Evolutionary conservation across 2,113 vertebrate species (phyloP).

Genomic region (Python bivittatus): DNA sequence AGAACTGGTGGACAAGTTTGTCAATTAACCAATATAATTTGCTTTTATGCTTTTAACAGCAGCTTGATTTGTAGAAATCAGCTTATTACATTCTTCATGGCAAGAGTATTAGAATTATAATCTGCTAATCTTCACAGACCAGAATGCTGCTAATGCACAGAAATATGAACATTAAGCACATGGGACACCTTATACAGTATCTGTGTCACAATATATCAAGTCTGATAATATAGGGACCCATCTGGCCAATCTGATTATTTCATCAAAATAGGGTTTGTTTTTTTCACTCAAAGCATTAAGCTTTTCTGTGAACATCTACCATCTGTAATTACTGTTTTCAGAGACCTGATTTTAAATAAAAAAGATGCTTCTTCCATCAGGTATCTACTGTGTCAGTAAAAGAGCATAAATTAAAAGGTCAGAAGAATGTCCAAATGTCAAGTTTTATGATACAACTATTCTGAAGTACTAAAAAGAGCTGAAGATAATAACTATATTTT

Average conservation of each 20-base stretch:
- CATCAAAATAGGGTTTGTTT: neutral
- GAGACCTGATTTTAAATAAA: constrained; percentile 17
- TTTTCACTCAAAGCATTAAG: constrained; percentile 1
- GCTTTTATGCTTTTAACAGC: neutral
- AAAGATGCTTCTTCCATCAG: neutral
- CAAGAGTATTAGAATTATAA: neutral
- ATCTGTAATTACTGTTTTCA: constrained; percentile 10
- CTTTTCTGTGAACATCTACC: neutral
- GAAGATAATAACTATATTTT: neutral
- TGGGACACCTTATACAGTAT: neutral
- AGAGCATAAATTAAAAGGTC: constrained; percentile 22
- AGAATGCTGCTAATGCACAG: neutral
- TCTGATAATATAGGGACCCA: neutral
- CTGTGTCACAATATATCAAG: neutral
- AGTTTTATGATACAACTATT: neutral
- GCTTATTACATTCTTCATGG: neutral
- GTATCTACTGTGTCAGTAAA: neutral
- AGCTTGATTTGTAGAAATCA: neutral
- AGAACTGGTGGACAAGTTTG: neutral
- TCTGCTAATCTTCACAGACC: neutral
- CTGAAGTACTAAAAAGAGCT: neutral
- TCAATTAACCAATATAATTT: neutral
- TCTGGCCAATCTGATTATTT: constrained; percentile 5
- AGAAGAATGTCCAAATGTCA: constrained; percentile 31
- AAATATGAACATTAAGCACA: too few species aligned